Percentiles rank a stretch among this genome's conserved stretches.
phyloP scores from a whole-genome alignment of 2,797 vertebrate genomes.

The Erethizon dorsatum region DNA sequence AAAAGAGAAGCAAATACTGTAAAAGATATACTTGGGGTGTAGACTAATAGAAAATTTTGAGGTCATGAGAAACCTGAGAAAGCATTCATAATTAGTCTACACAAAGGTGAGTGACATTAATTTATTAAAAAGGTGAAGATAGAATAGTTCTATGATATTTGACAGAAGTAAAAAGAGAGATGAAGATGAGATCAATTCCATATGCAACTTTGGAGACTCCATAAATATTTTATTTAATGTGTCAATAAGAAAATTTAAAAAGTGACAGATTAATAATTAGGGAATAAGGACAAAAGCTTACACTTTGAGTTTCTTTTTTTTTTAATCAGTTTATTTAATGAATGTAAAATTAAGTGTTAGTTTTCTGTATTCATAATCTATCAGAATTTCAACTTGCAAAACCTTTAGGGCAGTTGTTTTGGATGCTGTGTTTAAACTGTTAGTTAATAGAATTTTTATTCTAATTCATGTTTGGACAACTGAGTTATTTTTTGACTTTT shows the following conservation, averaged over 20 bases:
- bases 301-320: neutral
- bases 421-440: neutral
- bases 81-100: neutral
- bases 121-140: neutral
- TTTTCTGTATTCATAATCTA: slow-evolving; percentile 1
- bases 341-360: neutral
- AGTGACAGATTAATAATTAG: neutral
- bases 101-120: neutral
- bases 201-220: neutral
- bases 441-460: slow-evolving; percentile 62
- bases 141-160: neutral
- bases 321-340: neutral
- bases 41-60: slow-evolving; percentile 13
- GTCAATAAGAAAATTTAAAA: slow-evolving; percentile 30
- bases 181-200: neutral
- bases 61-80: neutral
- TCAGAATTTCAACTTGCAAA: slow-evolving; percentile 54
- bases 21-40: neutral
- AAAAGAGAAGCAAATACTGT: neutral
- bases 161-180: neutral
- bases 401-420: neutral
- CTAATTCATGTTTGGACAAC: slow-evolving; percentile 27
- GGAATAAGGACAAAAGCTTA: neutral
- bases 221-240: slow-evolving; percentile 58
- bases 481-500: slow-evolving; percentile 12